Evolutionary conservation across 2,113 vertebrate species (phyloP).

Genomic region (Pollachius pollachius): DNA sequence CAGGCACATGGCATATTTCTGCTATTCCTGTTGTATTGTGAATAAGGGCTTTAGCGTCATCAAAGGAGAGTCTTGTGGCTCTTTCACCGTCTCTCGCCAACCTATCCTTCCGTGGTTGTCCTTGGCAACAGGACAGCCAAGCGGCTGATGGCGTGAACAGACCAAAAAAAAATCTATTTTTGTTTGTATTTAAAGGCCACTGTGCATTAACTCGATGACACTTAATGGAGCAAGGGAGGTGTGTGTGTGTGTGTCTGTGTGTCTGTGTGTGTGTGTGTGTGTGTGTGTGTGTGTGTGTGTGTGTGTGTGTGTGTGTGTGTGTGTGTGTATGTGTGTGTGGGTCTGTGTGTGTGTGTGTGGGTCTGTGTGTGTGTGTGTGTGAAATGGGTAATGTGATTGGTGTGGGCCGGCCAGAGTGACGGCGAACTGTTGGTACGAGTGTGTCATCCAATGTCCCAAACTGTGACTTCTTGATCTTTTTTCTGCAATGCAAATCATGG

Average conservation of each 20-base stretch:
- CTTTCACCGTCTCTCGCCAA: not conserved
- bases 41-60: constrained; percentile 16
- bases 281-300: no score
- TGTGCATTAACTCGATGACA: not conserved
- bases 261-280: not conserved
- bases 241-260: not conserved
- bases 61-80: constrained; percentile 30
- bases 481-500: constrained; percentile 38
- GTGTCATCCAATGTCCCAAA: constrained; percentile 17
- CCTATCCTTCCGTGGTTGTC: constrained; percentile 24
- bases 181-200: constrained; percentile 1
- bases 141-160: constrained; percentile 11
- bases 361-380: no score
- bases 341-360: no score
- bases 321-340: no score
- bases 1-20: no score
- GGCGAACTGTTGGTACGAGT: constrained; percentile 15
- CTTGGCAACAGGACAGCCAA: constrained; percentile 40
- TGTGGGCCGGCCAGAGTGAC: constrained; percentile 12
- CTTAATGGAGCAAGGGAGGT: not conserved
- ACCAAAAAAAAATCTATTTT: not conserved
- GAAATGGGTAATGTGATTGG: not conserved
- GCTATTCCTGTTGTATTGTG: not conserved
- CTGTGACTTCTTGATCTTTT: constrained; percentile 14
- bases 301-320: no score